Evolutionary conservation across 2,113 vertebrate species (phyloP).

Genomic region (Ictalurus punctatus): DNA sequence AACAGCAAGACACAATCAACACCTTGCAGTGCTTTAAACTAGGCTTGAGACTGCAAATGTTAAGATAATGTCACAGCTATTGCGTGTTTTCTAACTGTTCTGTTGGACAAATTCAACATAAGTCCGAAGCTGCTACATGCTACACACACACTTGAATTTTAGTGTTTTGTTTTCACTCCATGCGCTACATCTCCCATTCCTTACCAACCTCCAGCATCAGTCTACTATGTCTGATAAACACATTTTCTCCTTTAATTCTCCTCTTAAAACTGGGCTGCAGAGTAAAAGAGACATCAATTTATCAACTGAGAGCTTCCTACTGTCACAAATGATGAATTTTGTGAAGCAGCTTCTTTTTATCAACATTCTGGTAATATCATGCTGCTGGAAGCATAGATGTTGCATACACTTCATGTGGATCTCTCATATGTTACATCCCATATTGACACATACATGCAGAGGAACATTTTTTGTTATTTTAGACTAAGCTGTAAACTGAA

Average conservation of each 20-base stretch:
- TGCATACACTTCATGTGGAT: neutral
- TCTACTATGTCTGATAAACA: conserved; percentile 94
- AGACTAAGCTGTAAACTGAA: neutral
- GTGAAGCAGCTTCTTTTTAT: neutral
- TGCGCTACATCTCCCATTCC: conserved; percentile 36
- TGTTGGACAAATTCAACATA: neutral
- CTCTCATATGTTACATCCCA: neutral
- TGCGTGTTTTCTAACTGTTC: neutral
- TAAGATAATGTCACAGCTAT: neutral
- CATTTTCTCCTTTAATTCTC: conserved; percentile 90
- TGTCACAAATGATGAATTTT: neutral
- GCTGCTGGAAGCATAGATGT: neutral
- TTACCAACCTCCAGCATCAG: conserved; percentile 89
- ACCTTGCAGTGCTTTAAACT: neutral
- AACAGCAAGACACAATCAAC: neutral
- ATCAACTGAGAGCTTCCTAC: neutral
- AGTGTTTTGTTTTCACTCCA: conserved; percentile 24
- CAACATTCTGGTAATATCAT: neutral
- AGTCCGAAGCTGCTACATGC: neutral
- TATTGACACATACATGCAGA: neutral
- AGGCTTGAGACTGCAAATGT: neutral
- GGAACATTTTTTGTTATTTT: neutral
- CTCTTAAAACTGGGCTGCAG: conserved; percentile 90
- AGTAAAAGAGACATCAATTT: conserved; percentile 75
- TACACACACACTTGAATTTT: neutral